phyloP scores from a whole-genome alignment of 2,888 invertebrate species.

The Psococerastis gibbosa region DNA sequence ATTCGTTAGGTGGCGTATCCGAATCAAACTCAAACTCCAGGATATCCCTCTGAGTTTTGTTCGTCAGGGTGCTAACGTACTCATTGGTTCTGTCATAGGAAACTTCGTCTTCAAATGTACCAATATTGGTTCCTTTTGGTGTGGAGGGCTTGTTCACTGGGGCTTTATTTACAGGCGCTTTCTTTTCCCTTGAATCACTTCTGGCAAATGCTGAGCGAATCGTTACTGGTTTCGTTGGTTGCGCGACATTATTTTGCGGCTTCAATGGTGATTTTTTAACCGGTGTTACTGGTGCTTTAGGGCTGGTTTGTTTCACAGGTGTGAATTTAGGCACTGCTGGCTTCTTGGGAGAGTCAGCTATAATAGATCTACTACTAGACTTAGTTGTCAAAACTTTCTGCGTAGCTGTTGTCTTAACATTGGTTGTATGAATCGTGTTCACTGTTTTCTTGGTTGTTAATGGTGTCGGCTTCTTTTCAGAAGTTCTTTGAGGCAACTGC shows the following conservation, averaged over 20 bases:
- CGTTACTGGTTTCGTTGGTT: not conserved
- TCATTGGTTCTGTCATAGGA: constrained; percentile 30
- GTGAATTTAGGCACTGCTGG: constrained; percentile 1
- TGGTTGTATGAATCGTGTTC: not conserved
- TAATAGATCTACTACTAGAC: constrained; percentile 4
- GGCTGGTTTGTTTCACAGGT: not conserved
- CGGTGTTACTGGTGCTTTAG: not conserved
- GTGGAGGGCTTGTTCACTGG: constrained; percentile 18
- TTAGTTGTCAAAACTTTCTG: not conserved
- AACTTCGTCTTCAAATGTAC: constrained; percentile 39
- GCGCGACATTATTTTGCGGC: not conserved
- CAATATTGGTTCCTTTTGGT: constrained; percentile 28
- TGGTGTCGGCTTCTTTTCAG: constrained; percentile 13
- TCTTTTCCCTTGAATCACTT: constrained; percentile 8
- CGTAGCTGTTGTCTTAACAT: not conserved
- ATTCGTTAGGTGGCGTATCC: constrained; percentile 24
- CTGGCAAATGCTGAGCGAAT: constrained; percentile 13
- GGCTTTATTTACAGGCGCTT: constrained; percentile 4
- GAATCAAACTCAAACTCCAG: constrained; percentile 17
- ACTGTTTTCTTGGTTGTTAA: not conserved
- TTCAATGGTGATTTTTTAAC: constrained; percentile 10
- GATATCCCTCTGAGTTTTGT: constrained; percentile 5
- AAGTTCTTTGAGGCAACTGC: not conserved
- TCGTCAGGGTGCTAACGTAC: constrained; percentile 15
- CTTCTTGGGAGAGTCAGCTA: constrained; percentile 11